These are phyloP conservation scores for Ranitomeya variabilis DNA, from an alignment of 2,113 vertebrate genomes.

Conservation along the genomic window DNA sequence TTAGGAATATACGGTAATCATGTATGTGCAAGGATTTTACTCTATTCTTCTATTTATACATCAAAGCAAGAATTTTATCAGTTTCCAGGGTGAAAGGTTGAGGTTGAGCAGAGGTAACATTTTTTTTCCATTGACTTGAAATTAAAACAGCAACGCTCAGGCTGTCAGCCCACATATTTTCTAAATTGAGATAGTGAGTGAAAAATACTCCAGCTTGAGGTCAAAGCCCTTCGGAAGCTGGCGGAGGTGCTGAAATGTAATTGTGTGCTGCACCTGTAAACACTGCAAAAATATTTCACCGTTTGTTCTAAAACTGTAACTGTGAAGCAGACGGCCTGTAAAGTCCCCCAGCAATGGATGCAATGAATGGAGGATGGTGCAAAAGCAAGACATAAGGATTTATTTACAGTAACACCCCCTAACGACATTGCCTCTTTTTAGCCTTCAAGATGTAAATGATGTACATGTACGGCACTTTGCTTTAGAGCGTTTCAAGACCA, in stretches of 20 bases:
- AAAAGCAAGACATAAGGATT: not conserved
- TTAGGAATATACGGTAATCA: not conserved
- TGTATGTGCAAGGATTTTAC: not conserved
- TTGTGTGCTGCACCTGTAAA: not conserved
- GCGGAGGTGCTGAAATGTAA: constrained; percentile 7
- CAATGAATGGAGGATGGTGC: not conserved
- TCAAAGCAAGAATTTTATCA: constrained; percentile 11
- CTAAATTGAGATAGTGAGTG: constrained; percentile 14
- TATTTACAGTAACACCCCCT: not conserved
- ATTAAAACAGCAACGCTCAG: not conserved
- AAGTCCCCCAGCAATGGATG: not conserved
- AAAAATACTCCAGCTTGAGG: not conserved
- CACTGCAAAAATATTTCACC: not conserved
- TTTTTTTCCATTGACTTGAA: not conserved
- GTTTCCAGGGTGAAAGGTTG: not conserved
- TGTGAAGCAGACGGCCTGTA: not conserved
- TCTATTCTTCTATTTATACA: not conserved
- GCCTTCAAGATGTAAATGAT: too few species aligned
- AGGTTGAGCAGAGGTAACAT: not conserved
- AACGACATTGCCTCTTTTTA: too few species aligned
- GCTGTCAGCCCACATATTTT: constrained; percentile 22
- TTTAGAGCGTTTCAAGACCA: too few species aligned
- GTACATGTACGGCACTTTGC: too few species aligned
- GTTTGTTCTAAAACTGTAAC: not conserved
- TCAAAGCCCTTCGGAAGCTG: not conserved